These are phyloP conservation scores for Mixornis gularis DNA, from an alignment of 2,113 vertebrate genomes.

Conservation along the genomic window DNA sequence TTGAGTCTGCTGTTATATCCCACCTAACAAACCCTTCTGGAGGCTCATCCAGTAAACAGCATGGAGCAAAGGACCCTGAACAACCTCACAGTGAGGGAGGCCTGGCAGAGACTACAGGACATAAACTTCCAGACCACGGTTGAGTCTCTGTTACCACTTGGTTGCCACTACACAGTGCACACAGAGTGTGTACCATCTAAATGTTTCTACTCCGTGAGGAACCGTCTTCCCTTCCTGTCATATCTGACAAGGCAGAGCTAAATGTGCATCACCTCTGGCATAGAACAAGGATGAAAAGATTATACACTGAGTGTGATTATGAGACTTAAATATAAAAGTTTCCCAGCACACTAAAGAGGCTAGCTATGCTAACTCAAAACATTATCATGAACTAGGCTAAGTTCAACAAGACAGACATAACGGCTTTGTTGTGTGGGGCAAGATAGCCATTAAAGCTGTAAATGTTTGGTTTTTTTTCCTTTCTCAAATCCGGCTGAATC, in stretches of 20 bases:
- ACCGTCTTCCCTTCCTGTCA: neutral
- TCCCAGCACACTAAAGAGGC: neutral
- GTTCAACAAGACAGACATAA: neutral
- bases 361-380: neutral
- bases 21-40: neutral
- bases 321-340: neutral
- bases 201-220: neutral
- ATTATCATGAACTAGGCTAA: neutral
- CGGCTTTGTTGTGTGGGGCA: neutral
- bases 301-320: neutral
- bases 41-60: neutral
- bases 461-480: neutral
- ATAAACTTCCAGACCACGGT: accelerated
- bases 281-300: neutral
- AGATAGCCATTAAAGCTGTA: neutral
- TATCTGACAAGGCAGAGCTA: neutral
- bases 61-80: neutral
- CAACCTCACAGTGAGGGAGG: accelerated
- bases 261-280: neutral
- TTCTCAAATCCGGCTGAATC: neutral
- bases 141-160: neutral
- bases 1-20: neutral
- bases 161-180: neutral
- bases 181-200: accelerated
- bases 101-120: neutral